These are phyloP conservation scores for Drosophila bocki DNA, from an alignment of 1,140 invertebrate genomes.

Conservation along the genomic window DNA sequence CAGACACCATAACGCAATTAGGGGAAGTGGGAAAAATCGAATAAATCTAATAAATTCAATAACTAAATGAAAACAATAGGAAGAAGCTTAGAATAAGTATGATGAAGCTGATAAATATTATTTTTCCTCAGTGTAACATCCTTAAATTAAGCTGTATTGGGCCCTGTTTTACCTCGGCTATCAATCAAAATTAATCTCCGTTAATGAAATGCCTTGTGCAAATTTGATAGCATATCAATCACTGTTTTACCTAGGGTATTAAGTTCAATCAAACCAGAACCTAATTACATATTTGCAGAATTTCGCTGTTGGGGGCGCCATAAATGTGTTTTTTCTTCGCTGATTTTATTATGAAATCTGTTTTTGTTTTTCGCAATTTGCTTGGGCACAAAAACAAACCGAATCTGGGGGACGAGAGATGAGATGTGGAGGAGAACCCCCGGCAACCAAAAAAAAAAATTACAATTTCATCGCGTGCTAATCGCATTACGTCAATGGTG, in stretches of 20 bases:
- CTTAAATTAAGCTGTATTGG: background rate
- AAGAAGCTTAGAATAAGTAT: background rate
- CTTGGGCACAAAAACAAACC: constrained; percentile 24
- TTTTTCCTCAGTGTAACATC: background rate
- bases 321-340: constrained; percentile 28
- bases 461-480: constrained; percentile 62
- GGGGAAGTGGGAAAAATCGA: background rate
- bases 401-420: background rate
- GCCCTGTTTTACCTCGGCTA: no score
- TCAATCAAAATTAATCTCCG: constrained; percentile 1
- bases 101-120: background rate
- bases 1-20: background rate
- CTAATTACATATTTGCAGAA: constrained; percentile 25
- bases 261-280: constrained; percentile 22
- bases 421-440: constrained; percentile 20
- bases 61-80: background rate
- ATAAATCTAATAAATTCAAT: background rate
- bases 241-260: background rate
- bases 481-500: constrained; percentile 69
- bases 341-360: constrained; percentile 46
- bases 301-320: constrained; percentile 1
- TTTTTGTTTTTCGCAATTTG: constrained; percentile 48
- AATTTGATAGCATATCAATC: constrained; percentile 14
- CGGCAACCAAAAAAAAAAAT: constrained; percentile 30
- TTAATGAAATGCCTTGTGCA: constrained; percentile 13